These are phyloP conservation scores for Karalla daura DNA, from an alignment of 2,797 vertebrate genomes.

Conservation along the genomic window DNA sequence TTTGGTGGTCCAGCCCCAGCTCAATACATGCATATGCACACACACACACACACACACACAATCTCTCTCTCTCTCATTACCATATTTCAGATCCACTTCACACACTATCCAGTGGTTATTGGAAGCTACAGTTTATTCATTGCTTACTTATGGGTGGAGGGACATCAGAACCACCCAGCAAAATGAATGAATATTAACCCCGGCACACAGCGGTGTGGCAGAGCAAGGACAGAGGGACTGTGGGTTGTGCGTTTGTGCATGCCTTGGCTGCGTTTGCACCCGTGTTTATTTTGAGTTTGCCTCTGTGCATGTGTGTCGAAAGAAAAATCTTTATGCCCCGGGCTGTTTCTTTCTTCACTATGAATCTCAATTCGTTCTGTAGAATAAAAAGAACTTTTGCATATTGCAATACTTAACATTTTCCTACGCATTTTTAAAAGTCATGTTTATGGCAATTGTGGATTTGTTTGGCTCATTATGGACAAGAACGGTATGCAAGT, in stretches of 20 bases:
- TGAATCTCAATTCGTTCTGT: constrained; percentile 12
- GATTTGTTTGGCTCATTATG: too few species aligned
- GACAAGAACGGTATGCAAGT: too few species aligned
- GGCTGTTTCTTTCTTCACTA: constrained; percentile 38
- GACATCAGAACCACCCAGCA: constrained; percentile 67
- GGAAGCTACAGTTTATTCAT: constrained; percentile 78
- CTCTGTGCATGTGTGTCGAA: constrained; percentile 24
- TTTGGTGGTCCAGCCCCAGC: constrained; percentile 46
- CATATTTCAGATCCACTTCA: constrained; percentile 77
- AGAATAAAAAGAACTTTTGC: constrained; percentile 19
- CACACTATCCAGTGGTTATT: constrained; percentile 66
- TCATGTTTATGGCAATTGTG: not conserved
- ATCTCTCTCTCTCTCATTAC: constrained; percentile 60
- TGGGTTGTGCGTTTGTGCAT: constrained; percentile 29
- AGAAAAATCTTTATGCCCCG: constrained; percentile 2
- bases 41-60: constrained; percentile 13
- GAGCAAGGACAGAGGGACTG: constrained; percentile 33
- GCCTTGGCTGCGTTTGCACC: constrained; percentile 20
- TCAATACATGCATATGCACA: constrained; percentile 21
- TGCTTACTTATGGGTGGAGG: constrained; percentile 76
- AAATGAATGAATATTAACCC: constrained; percentile 72
- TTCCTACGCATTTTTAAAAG: not conserved
- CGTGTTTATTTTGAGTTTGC: constrained; percentile 41
- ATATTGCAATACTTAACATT: not conserved
- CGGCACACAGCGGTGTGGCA: constrained; percentile 43